Conservation (phyloP, 2,888 invertebrate species). For the Rhamphomyia laevipes region DNA sequence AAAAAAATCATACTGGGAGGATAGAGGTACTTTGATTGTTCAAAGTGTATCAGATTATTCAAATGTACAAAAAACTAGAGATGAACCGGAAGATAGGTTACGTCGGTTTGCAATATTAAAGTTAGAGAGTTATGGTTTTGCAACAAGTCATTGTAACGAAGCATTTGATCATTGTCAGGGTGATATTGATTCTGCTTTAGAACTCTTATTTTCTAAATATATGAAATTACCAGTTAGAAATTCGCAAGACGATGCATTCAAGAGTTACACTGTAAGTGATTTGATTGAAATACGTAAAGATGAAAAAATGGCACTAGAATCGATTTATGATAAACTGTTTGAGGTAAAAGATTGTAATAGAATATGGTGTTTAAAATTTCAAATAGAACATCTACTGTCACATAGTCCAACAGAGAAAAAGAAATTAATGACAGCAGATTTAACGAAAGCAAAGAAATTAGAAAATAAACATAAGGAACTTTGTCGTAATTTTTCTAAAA, state of each 20-base stretch:
- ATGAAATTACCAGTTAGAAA: constrained; percentile 27
- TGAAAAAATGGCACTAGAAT: constrained; percentile 62
- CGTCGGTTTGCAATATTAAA: constrained; percentile 59
- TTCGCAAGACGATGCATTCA: constrained; percentile 2
- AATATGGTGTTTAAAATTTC: constrained; percentile 58
- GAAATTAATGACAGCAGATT: constrained; percentile 34
- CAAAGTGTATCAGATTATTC: constrained; percentile 51
- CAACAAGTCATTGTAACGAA: constrained; percentile 60
- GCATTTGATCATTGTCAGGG: constrained; percentile 55
- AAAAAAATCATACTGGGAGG: constrained; percentile 63
- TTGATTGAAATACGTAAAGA: constrained; percentile 54
- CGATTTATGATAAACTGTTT: constrained; percentile 63
- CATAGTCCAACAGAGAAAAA: constrained; percentile 42
- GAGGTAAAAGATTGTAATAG: constrained; percentile 53
- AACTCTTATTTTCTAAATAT: constrained; percentile 60
- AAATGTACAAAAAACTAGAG: constrained; percentile 36
- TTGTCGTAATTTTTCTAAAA: constrained; percentile 46
- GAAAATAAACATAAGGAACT: constrained; percentile 29
- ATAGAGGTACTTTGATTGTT: constrained; percentile 61
- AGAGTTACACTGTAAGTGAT: constrained; percentile 34
- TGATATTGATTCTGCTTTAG: constrained; percentile 58
- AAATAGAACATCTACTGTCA: constrained; percentile 52
- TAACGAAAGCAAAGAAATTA: constrained; percentile 31
- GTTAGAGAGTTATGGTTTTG: constrained; percentile 66
- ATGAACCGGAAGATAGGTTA: constrained; percentile 48